A percentile compares a stretch with the other conserved stretches of the same genome.
Conservation (phyloP, 2,888 invertebrate genomes). For the Ophioninae sp. region DNA sequence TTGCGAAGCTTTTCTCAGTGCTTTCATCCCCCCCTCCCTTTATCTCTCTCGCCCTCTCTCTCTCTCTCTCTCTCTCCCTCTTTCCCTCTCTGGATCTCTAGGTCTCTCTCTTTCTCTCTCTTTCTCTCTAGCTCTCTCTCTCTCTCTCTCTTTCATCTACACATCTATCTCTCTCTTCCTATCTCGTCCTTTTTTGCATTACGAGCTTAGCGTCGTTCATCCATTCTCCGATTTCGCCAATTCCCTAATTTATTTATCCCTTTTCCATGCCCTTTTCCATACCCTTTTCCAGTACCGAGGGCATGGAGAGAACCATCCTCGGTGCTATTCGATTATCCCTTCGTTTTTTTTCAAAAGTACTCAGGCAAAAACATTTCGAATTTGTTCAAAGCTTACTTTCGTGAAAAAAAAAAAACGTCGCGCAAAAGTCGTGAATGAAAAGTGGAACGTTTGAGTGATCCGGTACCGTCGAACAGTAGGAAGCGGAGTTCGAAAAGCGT, state of each 20-base stretch:
- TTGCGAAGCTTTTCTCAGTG: not conserved
- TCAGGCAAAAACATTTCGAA: not conserved
- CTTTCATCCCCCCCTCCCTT: not conserved
- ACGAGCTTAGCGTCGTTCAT: slow-evolving; percentile 31
- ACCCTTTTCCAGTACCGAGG: not conserved
- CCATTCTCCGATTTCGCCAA: slow-evolving; percentile 13
- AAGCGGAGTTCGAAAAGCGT: too few species aligned
- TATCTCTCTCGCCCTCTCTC: slow-evolving; percentile 7
- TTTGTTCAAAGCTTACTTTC: not conserved
- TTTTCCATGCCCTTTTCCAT: not conserved
- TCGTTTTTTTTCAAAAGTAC: not conserved
- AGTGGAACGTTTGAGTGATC: not conserved
- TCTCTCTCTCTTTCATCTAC: not conserved
- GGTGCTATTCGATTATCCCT: not conserved
- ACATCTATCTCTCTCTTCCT: not conserved
- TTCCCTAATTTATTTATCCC: slow-evolving; percentile 22
- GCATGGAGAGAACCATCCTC: not conserved
- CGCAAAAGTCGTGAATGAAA: not conserved
- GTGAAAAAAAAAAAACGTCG: not conserved
- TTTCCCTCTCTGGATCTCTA: too few species aligned
- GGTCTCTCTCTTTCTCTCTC: too few species aligned
- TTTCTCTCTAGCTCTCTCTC: too few species aligned
- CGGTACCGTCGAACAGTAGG: not conserved
- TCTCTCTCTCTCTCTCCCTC: too few species aligned
- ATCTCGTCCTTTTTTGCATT: slow-evolving; percentile 12